A percentile compares a stretch with the other conserved stretches of the same genome.
Conservation (phyloP, 2,797 vertebrate species). For the Dermochelys coriacea region DNA sequence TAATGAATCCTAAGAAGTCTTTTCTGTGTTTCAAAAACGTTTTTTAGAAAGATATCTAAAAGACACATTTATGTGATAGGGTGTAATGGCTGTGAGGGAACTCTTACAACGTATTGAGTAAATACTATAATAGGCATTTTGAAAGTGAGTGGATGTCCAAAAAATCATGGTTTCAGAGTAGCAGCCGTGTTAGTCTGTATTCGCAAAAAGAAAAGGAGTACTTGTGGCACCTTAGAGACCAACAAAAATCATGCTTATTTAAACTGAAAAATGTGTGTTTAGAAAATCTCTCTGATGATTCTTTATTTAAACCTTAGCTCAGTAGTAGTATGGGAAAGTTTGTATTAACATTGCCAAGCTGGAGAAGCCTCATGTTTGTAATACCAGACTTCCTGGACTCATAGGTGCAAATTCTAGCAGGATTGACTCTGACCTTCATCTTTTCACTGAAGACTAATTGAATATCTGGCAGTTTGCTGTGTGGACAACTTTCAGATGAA, state of each 20-base stretch:
- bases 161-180: too few species aligned
- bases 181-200: too few species aligned
- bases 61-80: neutral
- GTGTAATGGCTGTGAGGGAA: neutral
- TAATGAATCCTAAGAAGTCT: neutral
- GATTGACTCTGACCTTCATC: neutral
- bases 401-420: neutral
- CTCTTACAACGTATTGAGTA: neutral
- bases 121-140: neutral
- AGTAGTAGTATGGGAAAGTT: neutral
- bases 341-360: neutral
- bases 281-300: neutral
- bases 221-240: too few species aligned
- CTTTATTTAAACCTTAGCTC: neutral
- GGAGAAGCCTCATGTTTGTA: neutral
- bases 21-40: neutral
- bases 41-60: neutral
- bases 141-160: neutral
- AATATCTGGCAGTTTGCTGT: neutral
- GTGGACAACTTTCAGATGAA: neutral
- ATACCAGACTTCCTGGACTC: neutral
- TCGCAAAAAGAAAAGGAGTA: too few species aligned
- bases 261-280: neutral
- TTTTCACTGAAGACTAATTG: neutral
- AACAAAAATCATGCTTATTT: neutral